phyloP scores from a whole-genome alignment of 1,140 invertebrate genomes.

The Trachymyrmex cornetzi region DNA sequence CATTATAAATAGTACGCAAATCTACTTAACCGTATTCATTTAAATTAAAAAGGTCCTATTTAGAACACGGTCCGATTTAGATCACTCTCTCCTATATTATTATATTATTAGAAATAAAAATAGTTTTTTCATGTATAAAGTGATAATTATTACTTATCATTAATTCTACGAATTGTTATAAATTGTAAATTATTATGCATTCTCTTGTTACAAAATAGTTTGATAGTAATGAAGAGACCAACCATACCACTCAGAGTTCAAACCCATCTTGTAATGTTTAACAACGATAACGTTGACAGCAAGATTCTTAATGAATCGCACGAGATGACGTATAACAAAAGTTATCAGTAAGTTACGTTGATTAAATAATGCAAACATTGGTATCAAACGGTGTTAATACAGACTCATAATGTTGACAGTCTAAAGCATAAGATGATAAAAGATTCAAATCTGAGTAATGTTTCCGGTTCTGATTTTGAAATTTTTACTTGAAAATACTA shows the following conservation, averaged over 20 bases:
- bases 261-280: neutral
- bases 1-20: too few species aligned
- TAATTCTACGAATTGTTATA: neutral
- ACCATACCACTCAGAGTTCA: neutral
- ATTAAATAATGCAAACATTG: constrained; percentile 63
- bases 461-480: constrained; percentile 9
- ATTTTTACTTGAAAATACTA: neutral
- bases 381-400: constrained; percentile 30
- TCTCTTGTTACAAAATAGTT: neutral
- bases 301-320: constrained; percentile 30
- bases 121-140: neutral
- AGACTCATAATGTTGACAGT: constrained; percentile 7
- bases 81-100: too few species aligned
- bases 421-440: neutral
- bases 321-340: constrained; percentile 6
- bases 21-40: too few species aligned
- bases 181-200: neutral
- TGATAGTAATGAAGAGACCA: neutral
- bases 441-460: neutral
- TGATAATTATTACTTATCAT: neutral
- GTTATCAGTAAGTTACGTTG: constrained; percentile 39
- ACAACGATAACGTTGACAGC: neutral
- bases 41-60: too few species aligned
- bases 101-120: neutral
- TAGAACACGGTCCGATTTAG: too few species aligned